Percentiles rank a stretch among this genome's conserved stretches.
Conservation (phyloP, 2,888 invertebrate species). For the Magallana nippona region DNA sequence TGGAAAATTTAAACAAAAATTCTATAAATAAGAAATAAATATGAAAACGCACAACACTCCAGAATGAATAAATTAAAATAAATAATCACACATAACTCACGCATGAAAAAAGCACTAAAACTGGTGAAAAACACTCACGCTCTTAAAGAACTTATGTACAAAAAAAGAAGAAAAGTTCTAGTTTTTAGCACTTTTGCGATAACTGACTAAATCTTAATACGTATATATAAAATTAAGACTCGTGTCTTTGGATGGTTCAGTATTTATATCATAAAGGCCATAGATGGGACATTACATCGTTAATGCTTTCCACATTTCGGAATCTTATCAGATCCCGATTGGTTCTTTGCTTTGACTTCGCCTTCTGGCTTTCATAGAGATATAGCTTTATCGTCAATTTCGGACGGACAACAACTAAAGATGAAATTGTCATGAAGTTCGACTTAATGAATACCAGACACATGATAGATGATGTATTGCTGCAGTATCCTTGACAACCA, state of each 20-base stretch:
- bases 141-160: constrained; percentile 3
- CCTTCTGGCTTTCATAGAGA: background rate
- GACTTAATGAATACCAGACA: constrained; percentile 24
- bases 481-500: background rate
- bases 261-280: no score
- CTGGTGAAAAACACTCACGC: background rate
- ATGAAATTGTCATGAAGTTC: background rate
- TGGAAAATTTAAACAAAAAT: background rate
- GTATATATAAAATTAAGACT: no score
- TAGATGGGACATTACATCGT: no score
- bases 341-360: no score
- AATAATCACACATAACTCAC: constrained; percentile 17
- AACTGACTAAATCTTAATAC: no score
- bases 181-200: no score
- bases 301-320: background rate
- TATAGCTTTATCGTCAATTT: constrained; percentile 32
- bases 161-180: background rate
- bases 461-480: constrained; percentile 12
- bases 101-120: background rate
- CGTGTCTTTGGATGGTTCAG: no score
- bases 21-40: background rate
- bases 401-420: constrained; percentile 24
- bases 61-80: constrained; percentile 27
- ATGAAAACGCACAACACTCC: constrained; percentile 28
- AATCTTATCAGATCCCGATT: background rate